Evolutionary conservation across 2,888 invertebrate species (phyloP).

Genomic region (Andrena trimmerana): DNA sequence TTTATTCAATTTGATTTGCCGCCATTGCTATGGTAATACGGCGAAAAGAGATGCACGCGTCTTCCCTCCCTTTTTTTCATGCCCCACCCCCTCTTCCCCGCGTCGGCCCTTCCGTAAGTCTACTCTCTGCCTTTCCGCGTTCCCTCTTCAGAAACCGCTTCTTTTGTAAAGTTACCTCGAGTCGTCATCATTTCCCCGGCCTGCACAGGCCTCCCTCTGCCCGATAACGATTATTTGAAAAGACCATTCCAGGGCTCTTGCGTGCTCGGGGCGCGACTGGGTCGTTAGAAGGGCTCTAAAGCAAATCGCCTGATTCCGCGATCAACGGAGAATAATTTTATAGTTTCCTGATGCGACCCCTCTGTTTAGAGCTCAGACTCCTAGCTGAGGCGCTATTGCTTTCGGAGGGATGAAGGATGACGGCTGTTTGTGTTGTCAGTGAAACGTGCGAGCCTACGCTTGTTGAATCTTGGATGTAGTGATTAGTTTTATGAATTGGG

Average conservation of each 20-base stretch:
- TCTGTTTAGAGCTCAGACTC: background rate
- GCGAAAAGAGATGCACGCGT: slow-evolving; percentile 60
- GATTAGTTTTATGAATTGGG: background rate
- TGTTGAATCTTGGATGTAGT: background rate
- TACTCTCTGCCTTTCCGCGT: slow-evolving; percentile 25
- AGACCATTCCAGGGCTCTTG: slow-evolving; percentile 42
- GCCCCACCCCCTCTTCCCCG: background rate
- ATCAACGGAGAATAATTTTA: slow-evolving; percentile 35
- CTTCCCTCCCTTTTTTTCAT: slow-evolving; percentile 2
- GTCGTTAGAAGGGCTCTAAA: slow-evolving; percentile 38
- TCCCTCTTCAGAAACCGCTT: background rate
- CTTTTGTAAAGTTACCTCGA: slow-evolving; percentile 21
- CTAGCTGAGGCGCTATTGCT: background rate
- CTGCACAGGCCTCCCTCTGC: slow-evolving; percentile 11
- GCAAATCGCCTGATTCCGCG: slow-evolving; percentile 34
- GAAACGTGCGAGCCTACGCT: background rate
- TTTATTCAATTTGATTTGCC: slow-evolving; percentile 82
- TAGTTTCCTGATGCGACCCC: slow-evolving; percentile 21
- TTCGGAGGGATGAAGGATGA: background rate
- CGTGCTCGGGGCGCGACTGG: slow-evolving; percentile 33
- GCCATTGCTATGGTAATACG: slow-evolving; percentile 79
- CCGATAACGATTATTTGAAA: slow-evolving; percentile 61
- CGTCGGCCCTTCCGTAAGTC: background rate
- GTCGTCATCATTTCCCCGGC: slow-evolving; percentile 36
- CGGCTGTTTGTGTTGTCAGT: background rate